These are phyloP conservation scores for Epirrita christyi DNA, from an alignment of 2,888 invertebrate genomes.

Conservation along the genomic window DNA sequence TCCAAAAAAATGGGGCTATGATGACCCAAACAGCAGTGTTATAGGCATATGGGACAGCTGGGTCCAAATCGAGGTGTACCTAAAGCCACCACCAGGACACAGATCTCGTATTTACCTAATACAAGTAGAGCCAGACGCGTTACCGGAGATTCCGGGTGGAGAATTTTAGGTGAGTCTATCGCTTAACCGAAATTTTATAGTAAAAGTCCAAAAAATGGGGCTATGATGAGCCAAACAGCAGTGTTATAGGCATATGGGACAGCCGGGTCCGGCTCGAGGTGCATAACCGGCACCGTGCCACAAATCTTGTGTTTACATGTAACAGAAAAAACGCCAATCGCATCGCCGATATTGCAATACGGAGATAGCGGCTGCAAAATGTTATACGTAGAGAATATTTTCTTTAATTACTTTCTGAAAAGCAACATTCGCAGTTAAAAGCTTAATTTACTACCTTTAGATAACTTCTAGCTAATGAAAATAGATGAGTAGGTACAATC, in stretches of 20 bases:
- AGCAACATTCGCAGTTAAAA: not conserved
- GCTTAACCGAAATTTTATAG: no score
- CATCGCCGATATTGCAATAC: slow-evolving; percentile 85
- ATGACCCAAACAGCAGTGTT: not conserved
- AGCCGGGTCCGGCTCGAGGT: slow-evolving; percentile 87
- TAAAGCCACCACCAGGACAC: no score
- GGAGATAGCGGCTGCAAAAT: slow-evolving; percentile 85
- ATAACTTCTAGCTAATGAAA: slow-evolving; percentile 15
- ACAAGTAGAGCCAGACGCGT: no score
- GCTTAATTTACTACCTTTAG: slow-evolving; percentile 8
- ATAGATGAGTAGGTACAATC: slow-evolving; percentile 17
- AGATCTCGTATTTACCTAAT: no score
- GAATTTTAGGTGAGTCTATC: no score
- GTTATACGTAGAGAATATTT: slow-evolving; percentile 73
- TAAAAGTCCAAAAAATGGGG: no score
- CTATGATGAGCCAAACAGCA: no score
- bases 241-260: slow-evolving; percentile 60
- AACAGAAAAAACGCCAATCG: slow-evolving; percentile 89
- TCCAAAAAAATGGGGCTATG: not conserved
- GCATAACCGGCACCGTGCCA: slow-evolving; percentile 90
- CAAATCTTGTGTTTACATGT: slow-evolving; percentile 94
- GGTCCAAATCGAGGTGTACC: no score
- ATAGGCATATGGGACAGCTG: no score
- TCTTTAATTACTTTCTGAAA: not conserved
- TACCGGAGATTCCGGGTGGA: no score